These are phyloP conservation scores for Elephantulus edwardii DNA, from an alignment of 2,113 vertebrate species.

Conservation along the genomic window DNA sequence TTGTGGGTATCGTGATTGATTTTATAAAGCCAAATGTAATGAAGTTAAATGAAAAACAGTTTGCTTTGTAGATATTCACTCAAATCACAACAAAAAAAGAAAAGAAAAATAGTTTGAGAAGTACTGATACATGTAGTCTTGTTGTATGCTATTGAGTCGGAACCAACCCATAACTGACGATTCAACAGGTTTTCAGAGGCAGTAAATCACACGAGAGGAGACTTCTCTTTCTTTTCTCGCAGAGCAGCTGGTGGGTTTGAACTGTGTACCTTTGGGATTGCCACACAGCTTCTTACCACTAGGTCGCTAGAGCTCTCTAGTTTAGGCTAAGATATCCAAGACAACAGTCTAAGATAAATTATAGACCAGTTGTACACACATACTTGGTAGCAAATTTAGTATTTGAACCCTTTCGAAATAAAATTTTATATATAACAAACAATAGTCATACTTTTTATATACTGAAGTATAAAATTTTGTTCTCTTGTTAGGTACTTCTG, in stretches of 20 bases:
- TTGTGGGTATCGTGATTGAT: too few relatives aligned
- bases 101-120: slow-evolving; percentile 27
- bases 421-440: neutral
- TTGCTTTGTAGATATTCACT: too few relatives aligned
- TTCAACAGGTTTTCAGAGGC: too few relatives aligned
- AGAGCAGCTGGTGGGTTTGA: too few relatives aligned
- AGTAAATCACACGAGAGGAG: too few relatives aligned
- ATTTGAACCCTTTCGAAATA: neutral
- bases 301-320: too few relatives aligned
- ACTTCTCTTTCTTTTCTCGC: too few relatives aligned
- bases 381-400: neutral
- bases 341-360: neutral
- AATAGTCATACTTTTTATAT: neutral
- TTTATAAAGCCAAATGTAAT: neutral
- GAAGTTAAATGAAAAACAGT: too few relatives aligned
- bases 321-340: neutral
- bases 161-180: too few relatives aligned
- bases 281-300: too few relatives aligned
- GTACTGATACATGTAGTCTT: neutral
- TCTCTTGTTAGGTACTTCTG: neutral
- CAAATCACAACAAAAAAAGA: too few relatives aligned
- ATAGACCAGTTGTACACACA: neutral
- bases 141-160: neutral
- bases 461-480: neutral
- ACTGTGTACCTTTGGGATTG: too few relatives aligned